Evolutionary conservation across 2,113 vertebrate species (phyloP).

Genomic region (Austrofundulus limnaeus): DNA sequence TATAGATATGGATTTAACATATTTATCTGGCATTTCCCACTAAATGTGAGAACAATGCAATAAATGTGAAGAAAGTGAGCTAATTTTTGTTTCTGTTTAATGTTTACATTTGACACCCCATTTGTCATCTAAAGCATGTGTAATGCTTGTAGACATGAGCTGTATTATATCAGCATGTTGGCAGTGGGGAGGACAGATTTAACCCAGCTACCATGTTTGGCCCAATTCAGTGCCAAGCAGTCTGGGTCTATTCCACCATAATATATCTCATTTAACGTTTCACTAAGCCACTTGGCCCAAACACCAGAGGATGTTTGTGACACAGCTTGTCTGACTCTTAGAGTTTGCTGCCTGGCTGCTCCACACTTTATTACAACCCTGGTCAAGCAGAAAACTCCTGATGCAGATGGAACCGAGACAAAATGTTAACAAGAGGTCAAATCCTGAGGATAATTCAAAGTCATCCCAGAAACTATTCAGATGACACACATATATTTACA

Average conservation of each 20-base stretch:
- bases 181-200: constrained; percentile 23
- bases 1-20: too few relatives aligned
- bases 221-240: constrained; percentile 18
- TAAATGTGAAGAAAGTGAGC: too few relatives aligned
- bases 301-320: constrained; percentile 29
- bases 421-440: background rate
- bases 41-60: too few relatives aligned
- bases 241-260: constrained; percentile 14
- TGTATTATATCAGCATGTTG: constrained; percentile 13
- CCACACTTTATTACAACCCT: constrained; percentile 11
- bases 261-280: constrained; percentile 43
- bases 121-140: background rate
- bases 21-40: too few relatives aligned
- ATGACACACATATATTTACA: too few relatives aligned
- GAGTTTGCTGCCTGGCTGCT: constrained; percentile 13
- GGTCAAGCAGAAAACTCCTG: constrained; percentile 1
- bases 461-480: background rate
- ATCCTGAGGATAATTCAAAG: constrained; percentile 14
- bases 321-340: constrained; percentile 16
- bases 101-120: too few relatives aligned
- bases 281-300: constrained; percentile 28
- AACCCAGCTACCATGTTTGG: constrained; percentile 31
- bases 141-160: constrained; percentile 8
- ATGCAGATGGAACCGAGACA: background rate
- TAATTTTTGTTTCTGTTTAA: too few relatives aligned